Conservation (phyloP, 2,797 vertebrate genomes). For the Sciurus vulgaris region DNA sequence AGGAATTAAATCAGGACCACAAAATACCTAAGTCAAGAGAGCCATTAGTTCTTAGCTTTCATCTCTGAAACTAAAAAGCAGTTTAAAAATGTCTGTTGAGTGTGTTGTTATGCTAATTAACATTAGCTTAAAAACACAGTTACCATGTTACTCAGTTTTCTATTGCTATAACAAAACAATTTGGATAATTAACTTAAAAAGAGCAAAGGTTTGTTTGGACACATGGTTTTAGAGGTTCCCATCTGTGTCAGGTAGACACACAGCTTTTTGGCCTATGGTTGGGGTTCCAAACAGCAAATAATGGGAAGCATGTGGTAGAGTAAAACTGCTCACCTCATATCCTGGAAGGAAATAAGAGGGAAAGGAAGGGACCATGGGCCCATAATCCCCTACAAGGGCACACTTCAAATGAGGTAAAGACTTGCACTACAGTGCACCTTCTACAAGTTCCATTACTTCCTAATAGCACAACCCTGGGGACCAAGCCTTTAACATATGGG, state of each 20-base stretch:
- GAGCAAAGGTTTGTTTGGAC: not conserved
- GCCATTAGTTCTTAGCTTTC: not conserved
- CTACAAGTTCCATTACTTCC: too few relatives aligned
- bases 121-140: not conserved
- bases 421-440: too few relatives aligned
- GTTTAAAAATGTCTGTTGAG: not conserved
- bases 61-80: slow-evolving; percentile 44
- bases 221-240: not conserved
- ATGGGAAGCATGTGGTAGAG: accelerated
- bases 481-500: not conserved
- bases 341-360: not conserved
- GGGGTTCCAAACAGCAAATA: not conserved
- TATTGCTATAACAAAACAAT: not conserved
- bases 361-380: not conserved
- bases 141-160: not conserved
- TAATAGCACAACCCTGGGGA: not conserved
- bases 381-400: not conserved
- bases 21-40: not conserved
- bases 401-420: not conserved
- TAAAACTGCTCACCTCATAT: not conserved
- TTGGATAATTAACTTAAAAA: not conserved
- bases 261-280: not conserved
- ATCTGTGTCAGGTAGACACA: not conserved
- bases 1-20: not conserved
- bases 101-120: not conserved